Percentiles rank a stretch among this genome's conserved stretches.
These are phyloP conservation scores for Willowsia nigromaculata DNA, from an alignment of 2,888 invertebrate genomes.

Conservation along the genomic window DNA sequence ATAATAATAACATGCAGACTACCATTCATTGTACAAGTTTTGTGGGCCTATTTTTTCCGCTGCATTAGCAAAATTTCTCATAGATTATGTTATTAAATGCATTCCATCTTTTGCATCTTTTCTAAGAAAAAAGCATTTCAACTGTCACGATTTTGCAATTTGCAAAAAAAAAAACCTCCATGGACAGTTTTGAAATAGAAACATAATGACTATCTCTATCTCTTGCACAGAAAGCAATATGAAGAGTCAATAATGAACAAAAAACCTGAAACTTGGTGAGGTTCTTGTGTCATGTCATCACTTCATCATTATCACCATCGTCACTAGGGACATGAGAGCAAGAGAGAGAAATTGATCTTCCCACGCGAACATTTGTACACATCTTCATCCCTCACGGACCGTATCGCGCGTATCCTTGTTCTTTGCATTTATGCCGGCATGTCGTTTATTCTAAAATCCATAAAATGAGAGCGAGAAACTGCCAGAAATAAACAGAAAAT, in stretches of 20 bases:
- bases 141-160: conserved; percentile 49
- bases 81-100: background rate
- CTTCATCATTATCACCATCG: background rate
- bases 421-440: background rate
- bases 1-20: too few species aligned
- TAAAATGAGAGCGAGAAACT: too few species aligned
- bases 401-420: background rate
- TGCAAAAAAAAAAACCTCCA: background rate
- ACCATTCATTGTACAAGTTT: too few species aligned
- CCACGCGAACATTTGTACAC: conserved; percentile 8
- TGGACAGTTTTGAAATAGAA: too few species aligned
- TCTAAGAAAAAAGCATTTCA: background rate
- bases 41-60: background rate
- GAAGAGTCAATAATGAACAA: conserved; percentile 13
- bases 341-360: conserved; percentile 16
- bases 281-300: conserved; percentile 21
- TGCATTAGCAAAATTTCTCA: conserved; percentile 12
- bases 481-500: background rate
- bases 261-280: conserved; percentile 10
- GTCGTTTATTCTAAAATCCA: background rate
- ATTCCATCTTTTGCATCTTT: background rate
- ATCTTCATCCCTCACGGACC: background rate
- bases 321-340: background rate
- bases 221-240: background rate
- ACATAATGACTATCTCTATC: too few species aligned